Evolutionary conservation across 2,113 vertebrate species (phyloP).

Genomic region (Cichladusa arquata): DNA sequence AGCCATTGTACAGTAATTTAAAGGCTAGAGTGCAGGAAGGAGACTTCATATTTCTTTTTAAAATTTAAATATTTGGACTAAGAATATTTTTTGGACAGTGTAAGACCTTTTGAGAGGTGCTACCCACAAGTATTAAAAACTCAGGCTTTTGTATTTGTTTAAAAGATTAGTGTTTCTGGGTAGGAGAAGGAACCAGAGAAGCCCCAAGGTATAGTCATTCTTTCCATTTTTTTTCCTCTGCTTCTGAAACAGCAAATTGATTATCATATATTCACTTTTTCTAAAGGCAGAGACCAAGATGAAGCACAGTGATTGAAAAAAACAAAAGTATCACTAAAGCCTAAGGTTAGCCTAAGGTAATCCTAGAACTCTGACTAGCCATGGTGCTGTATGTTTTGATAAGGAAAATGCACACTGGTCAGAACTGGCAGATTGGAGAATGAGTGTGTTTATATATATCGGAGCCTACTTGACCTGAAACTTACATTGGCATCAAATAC

Average conservation of each 20-base stretch:
- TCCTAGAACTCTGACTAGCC: slow-evolving; percentile 11
- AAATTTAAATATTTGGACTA: not conserved
- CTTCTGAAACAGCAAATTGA: not conserved
- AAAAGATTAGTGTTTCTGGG: not conserved
- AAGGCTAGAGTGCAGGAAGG: not conserved
- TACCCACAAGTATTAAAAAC: not conserved
- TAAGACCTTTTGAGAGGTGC: not conserved
- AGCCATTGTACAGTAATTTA: not conserved
- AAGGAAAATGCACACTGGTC: not conserved
- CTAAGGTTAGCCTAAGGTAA: slow-evolving; percentile 2
- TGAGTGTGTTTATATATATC: not conserved
- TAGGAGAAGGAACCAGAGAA: not conserved
- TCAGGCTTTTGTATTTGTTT: not conserved
- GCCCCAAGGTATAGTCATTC: not conserved
- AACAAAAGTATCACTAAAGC: not conserved
- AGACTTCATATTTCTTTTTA: not conserved
- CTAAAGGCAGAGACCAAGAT: not conserved
- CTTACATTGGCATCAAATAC: not conserved
- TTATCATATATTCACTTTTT: not conserved
- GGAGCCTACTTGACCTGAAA: not conserved
- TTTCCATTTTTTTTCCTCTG: not conserved
- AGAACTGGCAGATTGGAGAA: not conserved
- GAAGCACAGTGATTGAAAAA: not conserved
- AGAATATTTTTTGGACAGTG: not conserved
- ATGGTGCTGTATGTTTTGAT: not conserved